phyloP scores from a whole-genome alignment of 1,140 invertebrate genomes.

The Acyrthosiphon pisum region DNA sequence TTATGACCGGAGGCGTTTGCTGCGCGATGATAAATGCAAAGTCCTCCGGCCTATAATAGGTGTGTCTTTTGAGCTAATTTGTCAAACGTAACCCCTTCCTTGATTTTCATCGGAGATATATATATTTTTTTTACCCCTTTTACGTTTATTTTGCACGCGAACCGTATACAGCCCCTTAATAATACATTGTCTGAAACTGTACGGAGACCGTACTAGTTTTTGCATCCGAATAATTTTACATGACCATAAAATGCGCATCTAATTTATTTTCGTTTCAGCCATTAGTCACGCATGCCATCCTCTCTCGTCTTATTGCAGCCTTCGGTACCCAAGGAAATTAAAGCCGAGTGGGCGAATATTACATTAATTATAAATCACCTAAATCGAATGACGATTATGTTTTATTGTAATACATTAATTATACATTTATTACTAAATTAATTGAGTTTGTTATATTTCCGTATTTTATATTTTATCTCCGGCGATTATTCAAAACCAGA shows the following conservation, averaged over 20 bases:
- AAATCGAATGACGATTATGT: not conserved
- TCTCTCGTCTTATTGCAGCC: not conserved
- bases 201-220: conserved; percentile 15
- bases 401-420: not conserved
- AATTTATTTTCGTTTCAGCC: conserved; percentile 8
- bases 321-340: not conserved
- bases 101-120: not conserved
- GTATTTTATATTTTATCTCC: not conserved
- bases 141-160: not conserved
- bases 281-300: not conserved
- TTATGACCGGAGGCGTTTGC: conserved; percentile 9
- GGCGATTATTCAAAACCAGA: not conserved
- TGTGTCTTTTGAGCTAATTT: conserved; percentile 41
- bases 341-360: not conserved
- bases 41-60: conserved; percentile 14
- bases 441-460: not conserved
- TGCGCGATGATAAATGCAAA: conserved; percentile 12
- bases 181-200: conserved; percentile 18
- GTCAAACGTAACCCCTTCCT: not conserved
- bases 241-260: conserved; percentile 19
- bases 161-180: not conserved
- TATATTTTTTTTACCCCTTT: not conserved
- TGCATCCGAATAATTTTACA: not conserved
- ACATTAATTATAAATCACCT: not conserved
- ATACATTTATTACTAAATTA: not conserved